phyloP scores from a whole-genome alignment of 2,797 vertebrate species.

The Ara ararauna region DNA sequence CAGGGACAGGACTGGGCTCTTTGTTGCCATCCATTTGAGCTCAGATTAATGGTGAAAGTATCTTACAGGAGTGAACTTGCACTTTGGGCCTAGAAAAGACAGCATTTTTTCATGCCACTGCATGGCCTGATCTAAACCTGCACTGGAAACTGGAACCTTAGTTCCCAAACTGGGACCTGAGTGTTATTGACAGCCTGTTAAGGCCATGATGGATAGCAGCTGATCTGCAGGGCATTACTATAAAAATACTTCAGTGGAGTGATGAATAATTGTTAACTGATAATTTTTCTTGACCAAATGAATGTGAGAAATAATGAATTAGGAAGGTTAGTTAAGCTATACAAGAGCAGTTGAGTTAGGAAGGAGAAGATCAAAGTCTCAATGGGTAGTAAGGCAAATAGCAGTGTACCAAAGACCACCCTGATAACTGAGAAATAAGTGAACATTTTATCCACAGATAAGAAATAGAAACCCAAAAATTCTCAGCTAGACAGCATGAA shows the following conservation, averaged over 20 bases:
- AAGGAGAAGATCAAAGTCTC: neutral
- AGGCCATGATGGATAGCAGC: neutral
- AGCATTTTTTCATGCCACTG: neutral
- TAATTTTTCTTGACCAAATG: neutral
- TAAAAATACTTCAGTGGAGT: neutral
- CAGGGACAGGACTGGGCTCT: accelerated
- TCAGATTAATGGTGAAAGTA: neutral
- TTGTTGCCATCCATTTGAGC: neutral
- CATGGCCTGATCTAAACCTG: neutral
- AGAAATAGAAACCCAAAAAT: neutral
- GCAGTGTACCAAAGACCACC: accelerated
- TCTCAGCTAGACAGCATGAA: neutral
- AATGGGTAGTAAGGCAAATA: neutral
- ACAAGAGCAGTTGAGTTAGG: neutral
- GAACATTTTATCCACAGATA: accelerated
- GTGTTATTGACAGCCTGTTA: neutral
- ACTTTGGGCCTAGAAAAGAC: neutral
- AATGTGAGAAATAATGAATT: neutral
- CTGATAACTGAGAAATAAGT: neutral
- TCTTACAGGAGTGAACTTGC: neutral
- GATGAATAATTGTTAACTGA: neutral
- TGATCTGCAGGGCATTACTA: neutral
- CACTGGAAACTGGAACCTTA: accelerated
- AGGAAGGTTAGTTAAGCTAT: neutral
- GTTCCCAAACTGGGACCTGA: neutral